Percentiles rank a stretch among this genome's conserved stretches.
These are phyloP conservation scores for Perizoma affinitatum DNA, from an alignment of 2,888 invertebrate species.

Conservation along the genomic window DNA sequence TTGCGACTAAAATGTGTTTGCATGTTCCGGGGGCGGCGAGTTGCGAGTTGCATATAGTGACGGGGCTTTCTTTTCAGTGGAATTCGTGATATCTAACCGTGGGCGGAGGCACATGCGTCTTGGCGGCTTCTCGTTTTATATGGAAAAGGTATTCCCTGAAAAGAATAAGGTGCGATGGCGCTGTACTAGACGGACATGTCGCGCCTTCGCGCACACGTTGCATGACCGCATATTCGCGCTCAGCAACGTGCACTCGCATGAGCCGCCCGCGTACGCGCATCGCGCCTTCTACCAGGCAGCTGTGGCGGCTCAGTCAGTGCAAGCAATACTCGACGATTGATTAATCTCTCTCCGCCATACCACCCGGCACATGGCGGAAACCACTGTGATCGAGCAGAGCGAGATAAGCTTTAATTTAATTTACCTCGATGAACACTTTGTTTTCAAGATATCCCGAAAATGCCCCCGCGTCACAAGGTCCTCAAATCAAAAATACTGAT, in stretches of 20 bases:
- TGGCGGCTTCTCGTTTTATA: slow-evolving; percentile 80
- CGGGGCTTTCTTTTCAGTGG: slow-evolving; percentile 74
- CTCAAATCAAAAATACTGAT: too few relatives aligned
- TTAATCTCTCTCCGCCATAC: too few relatives aligned
- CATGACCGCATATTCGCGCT: slow-evolving; percentile 80
- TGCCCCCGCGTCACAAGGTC: too few relatives aligned
- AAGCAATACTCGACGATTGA: slow-evolving; percentile 59
- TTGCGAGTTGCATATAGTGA: slow-evolving; percentile 49
- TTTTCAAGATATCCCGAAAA: too few relatives aligned
- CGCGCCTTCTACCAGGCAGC: slow-evolving; percentile 37
- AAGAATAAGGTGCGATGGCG: slow-evolving; percentile 82
- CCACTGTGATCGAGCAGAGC: too few relatives aligned
- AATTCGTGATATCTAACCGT: slow-evolving; percentile 82
- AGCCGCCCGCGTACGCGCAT: slow-evolving; percentile 58
- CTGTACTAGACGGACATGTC: slow-evolving; percentile 79
- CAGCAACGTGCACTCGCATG: slow-evolving; percentile 78
- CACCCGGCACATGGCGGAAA: too few relatives aligned
- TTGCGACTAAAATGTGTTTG: slow-evolving; percentile 14
- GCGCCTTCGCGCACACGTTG: slow-evolving; percentile 79
- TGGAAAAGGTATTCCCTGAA: slow-evolving; percentile 81
- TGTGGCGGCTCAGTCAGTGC: slow-evolving; percentile 49
- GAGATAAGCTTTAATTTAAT: too few relatives aligned
- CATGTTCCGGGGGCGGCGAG: slow-evolving; percentile 27
- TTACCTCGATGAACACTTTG: too few relatives aligned
- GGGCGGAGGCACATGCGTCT: slow-evolving; percentile 80